Conservation (phyloP, 2,888 invertebrate species). For the Pasiphila rectangulata region DNA sequence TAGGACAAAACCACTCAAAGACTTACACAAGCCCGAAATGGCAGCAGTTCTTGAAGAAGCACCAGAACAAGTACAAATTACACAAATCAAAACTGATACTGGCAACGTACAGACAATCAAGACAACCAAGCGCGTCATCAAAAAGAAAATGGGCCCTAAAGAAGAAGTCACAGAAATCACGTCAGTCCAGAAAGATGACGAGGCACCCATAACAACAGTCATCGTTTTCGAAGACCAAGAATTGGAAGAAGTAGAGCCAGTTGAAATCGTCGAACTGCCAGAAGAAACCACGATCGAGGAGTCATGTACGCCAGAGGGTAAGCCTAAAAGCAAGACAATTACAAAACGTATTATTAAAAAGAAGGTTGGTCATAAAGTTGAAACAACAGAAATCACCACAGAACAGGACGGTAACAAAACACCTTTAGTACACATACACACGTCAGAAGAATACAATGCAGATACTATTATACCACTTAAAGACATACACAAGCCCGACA, state of each 20-base stretch:
- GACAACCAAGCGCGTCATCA: too few species aligned
- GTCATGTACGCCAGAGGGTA: too few species aligned
- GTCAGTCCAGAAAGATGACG: not conserved
- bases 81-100: too few species aligned
- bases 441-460: constrained; percentile 33
- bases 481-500: constrained; percentile 17
- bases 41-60: too few species aligned
- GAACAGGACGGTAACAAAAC: not conserved
- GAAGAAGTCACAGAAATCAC: constrained; percentile 51
- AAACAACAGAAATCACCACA: not conserved
- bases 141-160: constrained; percentile 45
- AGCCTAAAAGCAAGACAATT: too few species aligned
- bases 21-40: too few species aligned
- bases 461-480: constrained; percentile 32
- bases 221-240: too few species aligned
- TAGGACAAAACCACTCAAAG: too few species aligned
- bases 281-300: too few species aligned
- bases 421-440: constrained; percentile 33
- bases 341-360: not conserved
- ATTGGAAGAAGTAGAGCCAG: too few species aligned
- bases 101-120: too few species aligned
- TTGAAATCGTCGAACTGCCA: not conserved
- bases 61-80: too few species aligned
- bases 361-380: not conserved
- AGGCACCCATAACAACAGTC: not conserved